phyloP scores from a whole-genome alignment of 2,113 vertebrate species.

The Osmerus mordax region DNA sequence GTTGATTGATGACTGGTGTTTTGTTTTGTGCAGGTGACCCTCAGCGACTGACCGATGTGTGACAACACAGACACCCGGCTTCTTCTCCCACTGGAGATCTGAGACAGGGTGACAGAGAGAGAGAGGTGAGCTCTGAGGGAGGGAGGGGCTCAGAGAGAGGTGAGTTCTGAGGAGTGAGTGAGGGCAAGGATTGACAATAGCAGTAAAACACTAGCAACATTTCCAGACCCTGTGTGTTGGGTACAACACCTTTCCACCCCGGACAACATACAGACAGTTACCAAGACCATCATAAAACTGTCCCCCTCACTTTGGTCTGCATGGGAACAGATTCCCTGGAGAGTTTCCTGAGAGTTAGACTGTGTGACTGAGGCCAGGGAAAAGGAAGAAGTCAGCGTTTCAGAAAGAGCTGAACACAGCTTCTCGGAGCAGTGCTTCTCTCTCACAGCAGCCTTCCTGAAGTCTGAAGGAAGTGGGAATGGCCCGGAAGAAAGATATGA shows the following conservation, averaged over 20 bases:
- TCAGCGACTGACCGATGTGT: conserved; percentile 83
- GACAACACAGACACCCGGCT: conserved; percentile 74
- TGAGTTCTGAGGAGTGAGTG: no score
- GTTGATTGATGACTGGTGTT: conserved; percentile 23
- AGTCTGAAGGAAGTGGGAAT: conserved; percentile 20
- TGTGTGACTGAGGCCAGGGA: conserved; percentile 47
- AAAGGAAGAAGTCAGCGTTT: conserved; percentile 59
- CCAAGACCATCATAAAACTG: conserved; percentile 5
- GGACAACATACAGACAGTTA: conserved; percentile 2
- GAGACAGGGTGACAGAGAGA: conserved; percentile 73
- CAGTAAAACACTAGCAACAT: no score
- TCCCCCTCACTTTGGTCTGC: conserved; percentile 39
- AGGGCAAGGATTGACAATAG: no score
- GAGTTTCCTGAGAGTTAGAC: conserved; percentile 41
- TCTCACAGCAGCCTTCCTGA: conserved; percentile 20
- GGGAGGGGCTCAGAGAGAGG: not conserved
- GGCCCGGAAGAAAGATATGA: not conserved
- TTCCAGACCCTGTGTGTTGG: not conserved
- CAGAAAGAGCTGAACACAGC: conserved; percentile 45
- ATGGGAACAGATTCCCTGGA: conserved; percentile 39
- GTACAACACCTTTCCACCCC: not conserved
- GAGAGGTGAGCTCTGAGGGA: not conserved
- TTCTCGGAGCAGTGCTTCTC: conserved; percentile 31
- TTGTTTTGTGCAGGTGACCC: conserved; percentile 66
- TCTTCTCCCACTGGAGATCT: conserved; percentile 81